Base-by-base conservation (phyloP, 2,797 vertebrate species). In the Euphonia xanthogaster region DNA sequence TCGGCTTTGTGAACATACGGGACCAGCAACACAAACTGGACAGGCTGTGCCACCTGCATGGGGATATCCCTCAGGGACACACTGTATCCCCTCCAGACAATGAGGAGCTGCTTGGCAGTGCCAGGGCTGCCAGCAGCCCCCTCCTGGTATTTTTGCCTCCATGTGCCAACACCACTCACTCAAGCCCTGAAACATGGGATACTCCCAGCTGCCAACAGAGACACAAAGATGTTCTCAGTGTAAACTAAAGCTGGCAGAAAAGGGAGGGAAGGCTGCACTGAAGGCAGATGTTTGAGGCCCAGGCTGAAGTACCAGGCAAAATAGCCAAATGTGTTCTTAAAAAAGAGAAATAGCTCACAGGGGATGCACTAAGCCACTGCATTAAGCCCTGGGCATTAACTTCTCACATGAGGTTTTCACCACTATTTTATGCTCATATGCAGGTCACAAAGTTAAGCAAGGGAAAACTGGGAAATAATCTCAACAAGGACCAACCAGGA, bases 401-500 rank as follows among this genome's bases (percentile, higher is more conserved):
- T 65, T 79, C 57, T 51, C 62, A 58, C 11, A 12, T 20, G 21
- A 80, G 23, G n/a, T 28, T 90, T 81, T 67, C 28, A 31, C 33
- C 21, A 20, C 20, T 76, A 8, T 61, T 88, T 86, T 39, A 66
- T 11, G 35, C 15, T 40, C 2, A 0, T 47, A 50, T 6, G 23
- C n/a, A 75, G 21, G 28, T 77, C 67, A 60, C 1, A 6, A 11
- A 13, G 23, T 22, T 68, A 81, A 86, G 60, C 3, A 12, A 44
- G 14, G 24, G 44, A 51, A 74, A 93, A 62, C 25, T 28, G 13
- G 23, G 75, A 85, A 76, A 60, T 33, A 81, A 72, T 51, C 42
- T 57, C 0, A 0, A 74, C 14, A 44, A 28, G 21, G 39, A 79
- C 10, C 0, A 0, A 45, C 9, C 5, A 4, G 37, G 33, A 54